Base-by-base conservation (phyloP, 2,888 invertebrate species). In the Coremacera marginata region DNA sequence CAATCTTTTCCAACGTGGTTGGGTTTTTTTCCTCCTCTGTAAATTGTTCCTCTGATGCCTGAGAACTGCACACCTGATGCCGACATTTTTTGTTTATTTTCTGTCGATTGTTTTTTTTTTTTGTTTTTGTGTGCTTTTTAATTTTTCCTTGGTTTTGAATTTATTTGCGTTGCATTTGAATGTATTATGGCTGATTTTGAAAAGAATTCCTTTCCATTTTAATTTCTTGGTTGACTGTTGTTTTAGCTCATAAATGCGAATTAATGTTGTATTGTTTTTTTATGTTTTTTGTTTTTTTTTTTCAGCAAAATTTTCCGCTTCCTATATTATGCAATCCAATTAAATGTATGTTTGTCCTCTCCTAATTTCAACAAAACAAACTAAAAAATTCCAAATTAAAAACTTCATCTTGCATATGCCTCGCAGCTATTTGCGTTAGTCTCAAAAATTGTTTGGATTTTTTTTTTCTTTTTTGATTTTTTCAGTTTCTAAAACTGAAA, bases 31-130 rank as follows among this genome's bases (percentile, higher is more conserved):
- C 27, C 0, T 25, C 25, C 22, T 49, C 49, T 44, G 51, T 34
- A 11, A 4, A 16, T 62, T 25, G 8, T 3, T 68, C n/a, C n/a
- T n/a, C n/a, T 22, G 49, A 1, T 11, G 16, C 44, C 5, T 70
- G 51, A 67, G 67, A 70, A 70, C n/a, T n/a, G 68, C 37, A 70
- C 68, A 70, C 68, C 68, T 70, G 68, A 31, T 27, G 68, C 14
- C 49, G 52, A 51, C 49, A 68, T 68, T 51, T 70, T 70, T 19
- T 11, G 3, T 63, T 27, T 68, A 16, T 51, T 68, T 11, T 27
- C 2, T 22, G 22, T 63, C 37, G 27, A 16, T 11, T 11, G 14
- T 37, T n/a, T 25, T 37, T 37, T 14, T 67, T 49, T 25, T 49
- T 14, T 70, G 49, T 49, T 67, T 2, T 37, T 44, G 34, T 44